A percentile compares a stretch with the other conserved stretches of the same genome.
Evolutionary conservation across 2,113 vertebrate genomes (phyloP).

Genomic region (Apeltes quadracus): DNA sequence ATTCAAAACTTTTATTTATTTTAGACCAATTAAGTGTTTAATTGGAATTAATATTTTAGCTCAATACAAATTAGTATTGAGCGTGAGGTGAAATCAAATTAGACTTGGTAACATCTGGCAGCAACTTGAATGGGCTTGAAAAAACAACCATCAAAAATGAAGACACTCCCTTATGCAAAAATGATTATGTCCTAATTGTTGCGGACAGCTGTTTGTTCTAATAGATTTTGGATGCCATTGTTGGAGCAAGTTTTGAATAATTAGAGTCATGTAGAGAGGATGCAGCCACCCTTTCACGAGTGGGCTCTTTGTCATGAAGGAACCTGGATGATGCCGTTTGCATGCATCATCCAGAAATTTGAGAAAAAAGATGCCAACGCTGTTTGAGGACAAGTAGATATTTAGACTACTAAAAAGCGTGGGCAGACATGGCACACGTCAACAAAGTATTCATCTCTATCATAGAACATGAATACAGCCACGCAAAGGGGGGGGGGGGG

Average conservation of each 20-base stretch:
- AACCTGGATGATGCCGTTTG: constrained; percentile 62
- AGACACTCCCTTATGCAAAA: constrained; percentile 61
- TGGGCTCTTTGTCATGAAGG: constrained; percentile 58
- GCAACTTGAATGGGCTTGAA: constrained; percentile 46
- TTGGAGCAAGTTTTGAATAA: constrained; percentile 74
- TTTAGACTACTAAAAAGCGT: constrained; percentile 64
- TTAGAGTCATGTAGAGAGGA: constrained; percentile 71
- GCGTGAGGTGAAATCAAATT: constrained; percentile 47
- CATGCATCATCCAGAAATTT: constrained; percentile 58
- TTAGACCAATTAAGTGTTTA: constrained; percentile 51
- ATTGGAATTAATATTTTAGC: constrained; percentile 54
- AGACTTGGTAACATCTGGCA: constrained; percentile 63
- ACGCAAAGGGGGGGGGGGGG: neutral
- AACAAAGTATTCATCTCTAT: constrained; percentile 54
- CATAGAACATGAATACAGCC: constrained; percentile 45
- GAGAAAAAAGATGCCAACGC: constrained; percentile 72
- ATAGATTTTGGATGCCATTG: constrained; percentile 76
- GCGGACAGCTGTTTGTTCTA: constrained; percentile 77
- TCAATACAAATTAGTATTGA: constrained; percentile 33
- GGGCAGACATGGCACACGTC: constrained; percentile 55
- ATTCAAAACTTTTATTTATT: constrained; percentile 54
- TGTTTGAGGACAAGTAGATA: constrained; percentile 68
- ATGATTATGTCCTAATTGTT: constrained; percentile 72
- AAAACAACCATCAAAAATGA: constrained; percentile 52
- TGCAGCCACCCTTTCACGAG: constrained; percentile 64